Evolutionary conservation across 2,888 invertebrate species (phyloP), one percentile per base, ranked within the genome.

Genomic region (Aphodius granarius): DNA sequence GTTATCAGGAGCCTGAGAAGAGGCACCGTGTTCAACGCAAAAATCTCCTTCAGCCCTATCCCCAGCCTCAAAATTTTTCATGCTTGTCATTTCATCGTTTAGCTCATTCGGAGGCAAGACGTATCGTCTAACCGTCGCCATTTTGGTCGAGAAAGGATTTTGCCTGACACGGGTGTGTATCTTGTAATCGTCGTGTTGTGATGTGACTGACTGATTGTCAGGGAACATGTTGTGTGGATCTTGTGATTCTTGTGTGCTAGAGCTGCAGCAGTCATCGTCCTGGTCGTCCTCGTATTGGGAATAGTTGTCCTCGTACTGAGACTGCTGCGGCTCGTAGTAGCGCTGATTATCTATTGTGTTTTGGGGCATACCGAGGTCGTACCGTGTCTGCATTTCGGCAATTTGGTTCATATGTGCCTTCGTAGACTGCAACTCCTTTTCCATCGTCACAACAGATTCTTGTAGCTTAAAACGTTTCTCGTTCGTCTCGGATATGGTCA

Each of bases 401-500:
- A 85, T 78, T 74, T 84, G 83, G 75, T 82, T 85, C 19, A 84
- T 81, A 71, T 84, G 85, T 2, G 84, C 84, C 77, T 86, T 85
- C 2, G 84, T 85, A n/a, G 82, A 80, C 75, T 86, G 86, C 22
- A 86, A 79, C 73, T 86, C 85, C 74, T 85, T 85, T 76, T 86
- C 86, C 86, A 86, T 85, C 9, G 78, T 77, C 9, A 84, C 83
- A 4, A 86, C 81, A 9, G 85, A 83, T 71, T 86, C 85, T 78
- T 86, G 86, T 18, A 86, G 79, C 73, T 85, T 85, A 79, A 83
- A 86, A 4, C 85, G 83, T 78, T 85, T 86, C 74, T 85, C 85
- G 75, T 86, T 86, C 1, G 85, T 84, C 66, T 82, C 77, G 21
- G 83, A 78, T 23, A 86, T 76, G 63, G 83, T 83, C 13, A 79